Evolutionary conservation across 2,797 vertebrate species (phyloP), one percentile per base, ranked within the genome.

Genomic region (Periophthalmus magnuspinnatus): DNA sequence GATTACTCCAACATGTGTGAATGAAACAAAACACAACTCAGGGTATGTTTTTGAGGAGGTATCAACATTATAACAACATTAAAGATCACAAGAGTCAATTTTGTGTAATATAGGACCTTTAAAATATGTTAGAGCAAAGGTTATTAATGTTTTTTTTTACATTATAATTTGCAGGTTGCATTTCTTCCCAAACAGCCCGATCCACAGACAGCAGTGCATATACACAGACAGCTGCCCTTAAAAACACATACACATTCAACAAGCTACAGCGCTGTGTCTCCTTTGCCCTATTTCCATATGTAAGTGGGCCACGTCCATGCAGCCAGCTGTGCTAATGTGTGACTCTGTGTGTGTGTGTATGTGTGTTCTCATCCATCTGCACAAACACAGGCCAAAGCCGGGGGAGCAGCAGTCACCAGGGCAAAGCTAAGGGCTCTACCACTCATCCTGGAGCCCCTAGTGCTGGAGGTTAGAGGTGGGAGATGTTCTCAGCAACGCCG

Each of bases 221-320:
- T 9, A 38, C 38, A 45, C 41, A 74, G 38, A 61, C 65, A 79
- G 72, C 34, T 17, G 0, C 52, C 79, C 76, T 73, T 24, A 66
- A 84, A 76, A 82, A 75, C 85, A 59, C 67, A 69, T 67, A 60
- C 48, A 68, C 64, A 81, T 78, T 17, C 55, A 59, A 38, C n/a
- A 61, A 80, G 74, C 74, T 70, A 65, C 73, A 63, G 33, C 70
- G 45, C 77, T 5, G 36, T 60, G 2, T 2, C 72, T 62, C 24
- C 22, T 57, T 45, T 85, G 82, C 28, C 79, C 84, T 81, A 74
- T 84, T 87, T 83, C 78, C 77, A 80, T 78, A 81, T 78, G 77
- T 76, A 90, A 82, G 63, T 84, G 68, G 84, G 83, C 68, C 85
- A 89, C 80, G 77, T 82, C 81, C 78, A 84, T 77, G 68, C 77